Percentiles rank a stretch among this genome's conserved stretches.
Conservation (phyloP, 1,140 invertebrate genomes). For the Conopomorpha cramerella region DNA sequence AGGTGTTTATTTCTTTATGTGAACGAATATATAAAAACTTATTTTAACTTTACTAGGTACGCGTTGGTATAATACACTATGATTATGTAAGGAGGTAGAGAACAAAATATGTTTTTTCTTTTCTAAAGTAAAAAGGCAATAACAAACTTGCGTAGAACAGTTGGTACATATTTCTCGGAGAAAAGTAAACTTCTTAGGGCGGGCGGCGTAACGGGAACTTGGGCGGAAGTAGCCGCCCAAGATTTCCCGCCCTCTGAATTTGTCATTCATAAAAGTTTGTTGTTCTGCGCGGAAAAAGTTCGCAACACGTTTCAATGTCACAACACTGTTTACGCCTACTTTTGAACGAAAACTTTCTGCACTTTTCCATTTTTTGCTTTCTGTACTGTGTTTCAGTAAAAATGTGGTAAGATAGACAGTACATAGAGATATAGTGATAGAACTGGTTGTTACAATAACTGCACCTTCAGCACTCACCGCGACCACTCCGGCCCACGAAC, state of each 20-base stretch:
- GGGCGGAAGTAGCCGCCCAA: conserved; percentile 31
- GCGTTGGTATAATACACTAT: no score
- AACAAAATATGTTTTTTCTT: no score
- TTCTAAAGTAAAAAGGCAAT: no score
- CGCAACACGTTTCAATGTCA: conserved; percentile 35
- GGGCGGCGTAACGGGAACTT: conserved; percentile 22
- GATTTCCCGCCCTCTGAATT: conserved; percentile 35
- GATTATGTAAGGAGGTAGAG: no score
- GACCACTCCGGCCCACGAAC: conserved; percentile 95
- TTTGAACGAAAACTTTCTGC: conserved; percentile 3
- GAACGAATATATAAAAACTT: no score
- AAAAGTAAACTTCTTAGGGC: conserved; percentile 30
- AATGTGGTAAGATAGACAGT: background rate
- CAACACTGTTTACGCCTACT: conserved; percentile 18
- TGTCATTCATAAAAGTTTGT: conserved; percentile 46
- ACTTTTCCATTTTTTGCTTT: conserved; percentile 1
- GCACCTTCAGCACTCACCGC: conserved; percentile 79
- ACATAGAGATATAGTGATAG: background rate
- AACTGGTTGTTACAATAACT: conserved; percentile 31
- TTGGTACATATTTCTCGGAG: no score
- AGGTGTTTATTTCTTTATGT: no score
- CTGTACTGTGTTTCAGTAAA: conserved; percentile 1
- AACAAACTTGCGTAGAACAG: no score
- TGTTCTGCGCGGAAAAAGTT: conserved; percentile 44
- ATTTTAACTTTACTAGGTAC: no score